Base-by-base conservation (phyloP, 1,140 invertebrate genomes). In the Bombus waltoni region DNA sequence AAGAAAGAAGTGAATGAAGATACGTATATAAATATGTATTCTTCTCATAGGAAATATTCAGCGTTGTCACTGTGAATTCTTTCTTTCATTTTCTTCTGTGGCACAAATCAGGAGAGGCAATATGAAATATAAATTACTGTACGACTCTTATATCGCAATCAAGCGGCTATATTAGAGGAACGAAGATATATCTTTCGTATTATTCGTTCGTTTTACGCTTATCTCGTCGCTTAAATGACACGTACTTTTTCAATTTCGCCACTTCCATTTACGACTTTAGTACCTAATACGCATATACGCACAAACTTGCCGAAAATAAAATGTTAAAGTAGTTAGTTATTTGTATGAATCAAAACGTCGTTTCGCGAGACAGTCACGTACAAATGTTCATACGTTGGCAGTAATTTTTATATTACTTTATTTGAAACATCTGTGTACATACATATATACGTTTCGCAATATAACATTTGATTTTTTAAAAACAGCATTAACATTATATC, bases 41-140 rank as follows among this genome's bases (percentile, higher is more conserved):
- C 59, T 70, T 62, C 73, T 77, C 62, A n/a, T 35, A 44, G 15
- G 53, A 57, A 75, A 66, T 47, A 44, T 66, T 53, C 81, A 13
- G 25, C 53, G 42, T 59, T 74, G 32, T 77, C 73, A 38, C 38
- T 42, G n/a, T n/a, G 81, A 62, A n/a, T 32, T 72, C 66, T 62
- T 53, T 47, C 25, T 74, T 62, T 44, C 40, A 42, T 79, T 76
- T 35, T 22, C 42, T 22, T n/a, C 38, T 25, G 35, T 77, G n/a
- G 32, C 28, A 44, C 35, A n/a, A 68, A 66, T 75, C 42, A 73
- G 80, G 28, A 62, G 59, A 38, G 35, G 73, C 42, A 75, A 66
- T 77, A 68, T 57, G 40, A 68, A 32, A 68, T 62, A 65, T 68
- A 62, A 53, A 75, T 62, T 70, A 44, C 66, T 40, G 65, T 74